phyloP scores from a whole-genome alignment of 2,113 vertebrate genomes.

The Caloenas nicobarica region DNA sequence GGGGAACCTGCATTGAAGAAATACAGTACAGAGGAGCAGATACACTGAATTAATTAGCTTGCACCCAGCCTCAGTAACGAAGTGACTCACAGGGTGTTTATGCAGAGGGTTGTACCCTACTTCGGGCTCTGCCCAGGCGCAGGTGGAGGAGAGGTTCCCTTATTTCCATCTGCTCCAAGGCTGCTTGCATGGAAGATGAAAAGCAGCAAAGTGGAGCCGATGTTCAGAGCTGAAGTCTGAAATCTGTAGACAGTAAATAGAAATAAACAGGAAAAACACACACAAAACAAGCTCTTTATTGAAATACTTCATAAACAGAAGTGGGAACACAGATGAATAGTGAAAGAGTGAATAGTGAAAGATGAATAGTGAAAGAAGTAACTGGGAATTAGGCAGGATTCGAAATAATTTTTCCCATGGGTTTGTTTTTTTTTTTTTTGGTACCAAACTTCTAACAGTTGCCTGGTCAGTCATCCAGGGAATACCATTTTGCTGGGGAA shows the following conservation, averaged over 20 bases:
- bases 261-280: neutral
- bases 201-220: neutral
- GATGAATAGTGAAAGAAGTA: neutral
- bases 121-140: neutral
- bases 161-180: neutral
- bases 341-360: neutral
- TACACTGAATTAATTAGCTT: slow-evolving; percentile 3
- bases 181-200: neutral
- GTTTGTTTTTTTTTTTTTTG: neutral
- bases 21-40: neutral
- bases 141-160: neutral
- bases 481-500: neutral
- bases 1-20: neutral
- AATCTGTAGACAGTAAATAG: neutral
- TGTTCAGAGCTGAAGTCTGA: neutral
- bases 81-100: neutral
- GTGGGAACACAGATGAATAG: neutral
- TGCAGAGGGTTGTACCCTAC: neutral
- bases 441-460: neutral
- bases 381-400: neutral
- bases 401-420: neutral
- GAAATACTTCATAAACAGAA: neutral
- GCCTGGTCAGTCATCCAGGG: neutral
- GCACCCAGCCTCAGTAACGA: neutral
- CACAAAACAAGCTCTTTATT: neutral